Percentiles rank a stretch among this genome's conserved stretches.
Conservation (phyloP, 2,797 vertebrate genomes). For the Acropternis orthonyx region DNA sequence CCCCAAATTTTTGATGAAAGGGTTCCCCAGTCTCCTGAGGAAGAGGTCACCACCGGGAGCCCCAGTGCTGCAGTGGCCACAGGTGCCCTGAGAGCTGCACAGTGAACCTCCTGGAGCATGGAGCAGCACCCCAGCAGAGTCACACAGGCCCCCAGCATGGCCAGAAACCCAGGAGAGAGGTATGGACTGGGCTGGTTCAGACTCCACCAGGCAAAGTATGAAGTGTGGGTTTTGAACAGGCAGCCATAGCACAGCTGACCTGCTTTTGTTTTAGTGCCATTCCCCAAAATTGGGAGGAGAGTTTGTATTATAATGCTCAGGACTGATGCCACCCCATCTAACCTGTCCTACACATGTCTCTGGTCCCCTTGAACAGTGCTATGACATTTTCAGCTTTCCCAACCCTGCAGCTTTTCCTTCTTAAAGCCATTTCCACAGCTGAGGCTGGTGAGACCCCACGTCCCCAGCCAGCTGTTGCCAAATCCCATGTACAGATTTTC, state of each 20-base stretch:
- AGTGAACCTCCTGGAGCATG: background rate
- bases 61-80: background rate
- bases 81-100: background rate
- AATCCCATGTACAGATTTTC: background rate
- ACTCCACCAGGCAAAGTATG: background rate
- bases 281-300: background rate
- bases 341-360: background rate
- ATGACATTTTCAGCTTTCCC: background rate
- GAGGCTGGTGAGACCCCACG: rapidly evolving
- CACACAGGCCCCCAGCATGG: background rate
- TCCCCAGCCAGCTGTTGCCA: background rate
- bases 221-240: background rate
- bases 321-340: background rate
- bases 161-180: background rate
- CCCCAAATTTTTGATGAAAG: background rate
- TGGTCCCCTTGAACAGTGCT: background rate
- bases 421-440: background rate
- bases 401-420: background rate
- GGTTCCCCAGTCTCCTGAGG: background rate
- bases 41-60: background rate
- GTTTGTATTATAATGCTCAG: background rate
- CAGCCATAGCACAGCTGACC: background rate
- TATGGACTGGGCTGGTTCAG: background rate
- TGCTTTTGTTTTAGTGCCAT: background rate
- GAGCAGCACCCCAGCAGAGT: background rate